Conservation (phyloP, 2,113 vertebrate genomes). For the Shinisaurus crocodilurus region DNA sequence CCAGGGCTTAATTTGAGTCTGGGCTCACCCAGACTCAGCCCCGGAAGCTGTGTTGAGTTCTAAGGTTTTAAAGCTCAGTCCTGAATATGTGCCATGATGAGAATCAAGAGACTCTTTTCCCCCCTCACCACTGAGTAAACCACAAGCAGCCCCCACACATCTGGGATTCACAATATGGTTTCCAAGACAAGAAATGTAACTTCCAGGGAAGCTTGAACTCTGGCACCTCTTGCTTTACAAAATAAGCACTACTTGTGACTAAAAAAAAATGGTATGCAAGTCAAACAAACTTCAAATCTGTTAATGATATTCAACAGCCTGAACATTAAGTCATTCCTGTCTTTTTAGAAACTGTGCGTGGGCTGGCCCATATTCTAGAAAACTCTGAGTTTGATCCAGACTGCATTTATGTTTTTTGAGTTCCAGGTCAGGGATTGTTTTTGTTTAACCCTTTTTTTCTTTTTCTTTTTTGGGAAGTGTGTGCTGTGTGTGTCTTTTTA, state of each 20-base stretch:
- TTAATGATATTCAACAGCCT: slow-evolving; percentile 2
- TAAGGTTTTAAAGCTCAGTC: neutral
- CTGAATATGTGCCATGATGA: neutral
- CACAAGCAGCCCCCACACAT: neutral
- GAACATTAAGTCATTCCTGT: slow-evolving; percentile 3
- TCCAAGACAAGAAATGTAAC: neutral
- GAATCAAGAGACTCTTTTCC: neutral
- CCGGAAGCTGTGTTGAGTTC: neutral
- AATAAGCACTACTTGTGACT: neutral
- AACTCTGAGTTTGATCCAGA: neutral
- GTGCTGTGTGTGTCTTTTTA: neutral
- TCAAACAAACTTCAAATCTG: neutral
- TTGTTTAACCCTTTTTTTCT: neutral
- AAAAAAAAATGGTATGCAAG: neutral
- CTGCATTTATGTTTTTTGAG: neutral
- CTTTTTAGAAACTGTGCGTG: neutral
- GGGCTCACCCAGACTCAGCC: neutral
- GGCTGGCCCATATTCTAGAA: neutral
- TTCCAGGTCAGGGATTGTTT: neutral
- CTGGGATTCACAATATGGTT: neutral
- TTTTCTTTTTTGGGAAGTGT: no score
- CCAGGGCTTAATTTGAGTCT: neutral
- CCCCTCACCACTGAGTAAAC: neutral
- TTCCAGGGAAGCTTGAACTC: neutral
- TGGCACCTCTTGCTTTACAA: neutral